These are phyloP conservation scores for Cottus gobio DNA, from an alignment of 2,113 vertebrate species.

Conservation along the genomic window DNA sequence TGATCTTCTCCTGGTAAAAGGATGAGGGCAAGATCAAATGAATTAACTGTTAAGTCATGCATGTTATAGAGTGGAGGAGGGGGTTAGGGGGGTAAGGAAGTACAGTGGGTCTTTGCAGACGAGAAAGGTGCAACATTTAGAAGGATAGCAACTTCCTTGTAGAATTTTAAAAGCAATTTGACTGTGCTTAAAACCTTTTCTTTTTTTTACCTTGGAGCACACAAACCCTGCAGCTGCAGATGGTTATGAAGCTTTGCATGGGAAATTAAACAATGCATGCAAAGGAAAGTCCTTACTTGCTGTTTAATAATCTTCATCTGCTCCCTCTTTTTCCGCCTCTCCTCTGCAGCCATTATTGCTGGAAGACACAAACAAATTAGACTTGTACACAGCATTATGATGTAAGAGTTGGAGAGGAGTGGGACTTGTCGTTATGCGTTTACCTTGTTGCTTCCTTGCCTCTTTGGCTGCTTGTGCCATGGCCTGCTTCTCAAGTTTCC, in stretches of 20 bases:
- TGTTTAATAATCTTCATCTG: slow-evolving; percentile 97
- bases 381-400: neutral
- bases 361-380: slow-evolving; percentile 60
- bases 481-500: slow-evolving; percentile 95
- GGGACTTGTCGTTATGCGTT: slow-evolving; percentile 13
- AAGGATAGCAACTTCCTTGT: slow-evolving; percentile 50
- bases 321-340: slow-evolving; percentile 94
- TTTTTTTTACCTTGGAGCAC: slow-evolving; percentile 39
- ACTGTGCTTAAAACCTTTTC: slow-evolving; percentile 37
- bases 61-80: slow-evolving; percentile 56
- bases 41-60: slow-evolving; percentile 75
- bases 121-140: slow-evolving; percentile 43
- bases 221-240: slow-evolving; percentile 27
- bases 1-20: slow-evolving; percentile 93
- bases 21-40: slow-evolving; percentile 64
- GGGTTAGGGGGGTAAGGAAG: slow-evolving; percentile 24
- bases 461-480: slow-evolving; percentile 94
- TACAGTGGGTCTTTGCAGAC: slow-evolving; percentile 59
- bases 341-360: slow-evolving; percentile 96
- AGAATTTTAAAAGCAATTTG: slow-evolving; percentile 46
- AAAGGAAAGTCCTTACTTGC: slow-evolving; percentile 85
- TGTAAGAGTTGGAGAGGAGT: neutral
- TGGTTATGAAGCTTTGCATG: neutral
- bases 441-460: slow-evolving; percentile 94
- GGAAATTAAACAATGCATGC: slow-evolving; percentile 32